Evolutionary conservation across 2,797 vertebrate species (phyloP).

Genomic region (Lacerta agilis): DNA sequence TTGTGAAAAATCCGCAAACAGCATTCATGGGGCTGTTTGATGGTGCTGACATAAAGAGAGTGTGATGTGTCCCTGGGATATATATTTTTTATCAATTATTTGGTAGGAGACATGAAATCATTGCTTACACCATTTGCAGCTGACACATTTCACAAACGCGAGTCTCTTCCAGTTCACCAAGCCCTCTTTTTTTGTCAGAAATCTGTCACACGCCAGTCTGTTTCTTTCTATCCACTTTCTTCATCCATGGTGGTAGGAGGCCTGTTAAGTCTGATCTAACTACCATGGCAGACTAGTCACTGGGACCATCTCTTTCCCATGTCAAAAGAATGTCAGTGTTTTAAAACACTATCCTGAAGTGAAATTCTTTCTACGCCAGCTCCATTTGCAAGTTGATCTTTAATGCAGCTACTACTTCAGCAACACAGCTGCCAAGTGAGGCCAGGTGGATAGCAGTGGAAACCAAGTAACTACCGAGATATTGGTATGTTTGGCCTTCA

Average conservation of each 20-base stretch:
- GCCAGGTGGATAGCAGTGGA: background rate
- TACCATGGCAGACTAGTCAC: background rate
- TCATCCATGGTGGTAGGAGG: background rate
- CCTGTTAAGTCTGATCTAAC: background rate
- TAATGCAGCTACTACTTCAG: background rate
- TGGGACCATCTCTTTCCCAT: background rate
- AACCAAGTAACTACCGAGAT: background rate
- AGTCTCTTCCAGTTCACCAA: constrained; percentile 10
- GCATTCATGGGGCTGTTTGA: constrained; percentile 7
- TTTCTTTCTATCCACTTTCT: background rate
- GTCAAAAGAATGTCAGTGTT: background rate
- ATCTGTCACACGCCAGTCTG: constrained; percentile 3
- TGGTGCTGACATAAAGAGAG: background rate
- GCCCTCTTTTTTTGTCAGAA: background rate
- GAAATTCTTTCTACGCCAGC: background rate
- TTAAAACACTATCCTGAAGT: background rate
- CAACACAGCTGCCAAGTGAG: background rate
- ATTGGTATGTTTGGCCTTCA: background rate
- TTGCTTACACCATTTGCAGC: constrained; percentile 4
- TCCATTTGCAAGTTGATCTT: background rate
- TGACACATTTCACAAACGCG: constrained; percentile 22
- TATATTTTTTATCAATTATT: constrained; percentile 14
- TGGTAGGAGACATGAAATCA: constrained; percentile 15
- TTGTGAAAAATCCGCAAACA: constrained; percentile 2
- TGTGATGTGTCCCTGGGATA: background rate